Evolutionary conservation across 2,888 invertebrate genomes (phyloP), one percentile per base, ranked within the genome.

Genomic region (Sesia bembeciformis): DNA sequence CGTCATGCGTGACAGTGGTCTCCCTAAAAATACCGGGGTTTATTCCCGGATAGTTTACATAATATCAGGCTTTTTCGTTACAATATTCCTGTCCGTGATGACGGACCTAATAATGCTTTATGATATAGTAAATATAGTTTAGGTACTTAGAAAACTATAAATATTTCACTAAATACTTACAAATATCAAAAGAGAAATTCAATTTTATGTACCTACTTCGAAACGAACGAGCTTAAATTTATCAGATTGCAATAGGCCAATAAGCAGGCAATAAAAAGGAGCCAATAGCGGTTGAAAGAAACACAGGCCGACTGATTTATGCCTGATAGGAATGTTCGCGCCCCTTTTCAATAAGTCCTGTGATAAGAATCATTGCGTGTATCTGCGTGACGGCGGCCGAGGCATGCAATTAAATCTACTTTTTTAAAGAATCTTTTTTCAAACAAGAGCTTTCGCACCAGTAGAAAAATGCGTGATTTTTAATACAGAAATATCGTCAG

Each of bases 361-460:
- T 68, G 87, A 87, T 87, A 86, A 85, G 84, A 86, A 85, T 83
- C 86, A 83, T 84, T 78, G 83, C 81, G 49, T 40, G 38, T 40
- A 40, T 51, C 42, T 53, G 52, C 72, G 76, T 71, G 74, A 75
- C 66, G 70, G 63, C 63, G 70, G 67, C 58, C 63, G 62, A 64
- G 73, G 75, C 73, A 82, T 81, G 83, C 79, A 85, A 85, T 85
- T 86, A 85, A 80, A 75, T 76, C 65, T 67, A 56, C 67, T 62
- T 50, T 50, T 50, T 39, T 23, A 50, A 8, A 50, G 38, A 38
- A 38, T 23, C 23, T 50, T 39, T 50, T 50, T 38, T n/a, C 46
- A 46, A 46, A 46, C 46, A 23, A 46, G 23, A 7, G 8, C 46
- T n/a, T 46, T 46, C 46, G 46, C 46, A 8, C 23, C 23, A 8